phyloP scores from a whole-genome alignment of 1,140 invertebrate genomes.

The Pachyrhynchus sulphureomaculatus region DNA sequence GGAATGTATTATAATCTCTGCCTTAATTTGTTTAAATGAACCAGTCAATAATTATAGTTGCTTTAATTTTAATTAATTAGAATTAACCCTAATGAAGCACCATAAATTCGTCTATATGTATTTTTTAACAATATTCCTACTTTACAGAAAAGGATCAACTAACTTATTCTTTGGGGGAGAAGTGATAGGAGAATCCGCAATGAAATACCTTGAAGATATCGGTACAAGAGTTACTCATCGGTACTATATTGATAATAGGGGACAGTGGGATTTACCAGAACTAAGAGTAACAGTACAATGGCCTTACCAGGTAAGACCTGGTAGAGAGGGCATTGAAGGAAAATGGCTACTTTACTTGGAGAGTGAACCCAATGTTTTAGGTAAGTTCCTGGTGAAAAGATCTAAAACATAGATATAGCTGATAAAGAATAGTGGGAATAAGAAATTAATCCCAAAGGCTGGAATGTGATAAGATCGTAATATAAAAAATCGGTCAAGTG shows the following conservation, averaged over 20 bases:
- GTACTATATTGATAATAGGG: constrained; percentile 81
- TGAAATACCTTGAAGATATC: constrained; percentile 81
- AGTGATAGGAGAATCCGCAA: constrained; percentile 77
- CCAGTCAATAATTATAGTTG: too few relatives aligned
- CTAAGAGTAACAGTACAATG: constrained; percentile 82
- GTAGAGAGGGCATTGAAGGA: constrained; percentile 65
- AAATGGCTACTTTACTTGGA: constrained; percentile 92
- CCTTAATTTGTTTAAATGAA: too few relatives aligned
- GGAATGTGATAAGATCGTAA: too few relatives aligned
- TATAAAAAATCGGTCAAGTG: too few relatives aligned
- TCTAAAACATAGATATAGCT: neutral
- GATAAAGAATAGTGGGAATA: too few relatives aligned
- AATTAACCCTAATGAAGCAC: too few relatives aligned
- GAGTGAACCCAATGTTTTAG: constrained; percentile 71
- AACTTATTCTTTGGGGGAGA: constrained; percentile 83
- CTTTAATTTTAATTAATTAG: too few relatives aligned
- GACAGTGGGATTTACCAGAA: constrained; percentile 78
- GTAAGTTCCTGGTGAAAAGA: constrained; percentile 48
- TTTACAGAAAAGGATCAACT: constrained; percentile 53
- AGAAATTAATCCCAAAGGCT: too few relatives aligned
- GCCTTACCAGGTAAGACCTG: constrained; percentile 86
- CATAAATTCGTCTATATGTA: too few relatives aligned
- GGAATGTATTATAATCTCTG: too few relatives aligned
- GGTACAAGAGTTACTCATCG: constrained; percentile 82
- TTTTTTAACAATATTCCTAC: too few relatives aligned